Conservation (phyloP, 2,888 invertebrate species). For the Metalampra italica region DNA sequence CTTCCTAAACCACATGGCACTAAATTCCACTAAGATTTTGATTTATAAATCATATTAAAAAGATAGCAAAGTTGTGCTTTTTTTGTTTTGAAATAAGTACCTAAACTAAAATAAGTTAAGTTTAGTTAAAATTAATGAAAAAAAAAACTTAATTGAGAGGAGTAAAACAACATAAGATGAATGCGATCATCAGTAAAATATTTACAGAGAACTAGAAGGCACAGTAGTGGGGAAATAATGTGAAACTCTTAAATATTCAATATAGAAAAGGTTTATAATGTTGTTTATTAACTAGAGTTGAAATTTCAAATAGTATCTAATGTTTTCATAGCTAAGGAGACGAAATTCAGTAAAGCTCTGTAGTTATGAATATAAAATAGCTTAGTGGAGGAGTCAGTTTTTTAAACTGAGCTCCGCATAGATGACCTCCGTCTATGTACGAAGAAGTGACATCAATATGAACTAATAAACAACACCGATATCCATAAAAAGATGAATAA, state of each 20-base stretch:
- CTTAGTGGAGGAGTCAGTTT: background rate
- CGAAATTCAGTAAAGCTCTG: background rate
- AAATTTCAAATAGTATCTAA: background rate
- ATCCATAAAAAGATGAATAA: slow-evolving; percentile 33
- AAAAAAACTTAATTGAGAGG: background rate
- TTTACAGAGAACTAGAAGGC: slow-evolving; percentile 72
- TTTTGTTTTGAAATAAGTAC: background rate
- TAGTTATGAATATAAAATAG: background rate
- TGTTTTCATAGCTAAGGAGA: background rate
- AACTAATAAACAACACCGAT: slow-evolving; percentile 42
- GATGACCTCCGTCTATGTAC: slow-evolving; percentile 32
- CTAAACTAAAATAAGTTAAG: background rate
- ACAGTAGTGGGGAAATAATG: slow-evolving; percentile 61
- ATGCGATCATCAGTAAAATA: slow-evolving; percentile 35
- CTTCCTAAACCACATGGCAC: slow-evolving; percentile 37
- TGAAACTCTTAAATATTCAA: slow-evolving; percentile 24
- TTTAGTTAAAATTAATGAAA: background rate
- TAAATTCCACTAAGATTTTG: slow-evolving; percentile 37
- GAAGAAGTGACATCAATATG: slow-evolving; percentile 36
- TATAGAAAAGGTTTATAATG: slow-evolving; percentile 11
- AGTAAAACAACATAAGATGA: slow-evolving; percentile 19
- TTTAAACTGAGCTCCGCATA: slow-evolving; percentile 1
- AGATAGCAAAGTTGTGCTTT: background rate
- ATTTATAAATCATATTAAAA: background rate
- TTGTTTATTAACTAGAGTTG: background rate